Percentiles rank a stretch among this genome's conserved stretches.
Evolutionary conservation across 2,888 invertebrate genomes (phyloP).

Genomic region (Drosophila flavopinicola): DNA sequence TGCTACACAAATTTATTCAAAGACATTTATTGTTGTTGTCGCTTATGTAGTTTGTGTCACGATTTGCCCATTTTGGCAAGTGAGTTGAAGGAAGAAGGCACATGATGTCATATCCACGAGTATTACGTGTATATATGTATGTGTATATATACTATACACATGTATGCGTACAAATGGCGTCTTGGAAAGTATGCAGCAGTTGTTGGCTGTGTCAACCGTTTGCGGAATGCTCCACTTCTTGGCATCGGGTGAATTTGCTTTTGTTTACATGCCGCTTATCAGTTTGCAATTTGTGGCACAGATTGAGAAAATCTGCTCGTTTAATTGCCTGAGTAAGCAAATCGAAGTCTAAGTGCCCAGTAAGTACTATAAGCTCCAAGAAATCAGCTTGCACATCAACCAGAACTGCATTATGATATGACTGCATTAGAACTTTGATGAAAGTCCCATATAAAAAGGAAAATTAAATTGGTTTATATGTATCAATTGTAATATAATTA

Average conservation of each 20-base stretch:
- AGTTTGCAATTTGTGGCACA: constrained; percentile 14
- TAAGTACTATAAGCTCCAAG: background rate
- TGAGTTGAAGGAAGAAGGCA: constrained; percentile 42
- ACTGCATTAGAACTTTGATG: background rate
- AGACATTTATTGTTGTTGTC: constrained; percentile 63
- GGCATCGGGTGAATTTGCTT: constrained; percentile 5
- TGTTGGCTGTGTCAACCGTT: constrained; percentile 35
- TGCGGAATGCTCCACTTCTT: constrained; percentile 16
- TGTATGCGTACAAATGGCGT: constrained; percentile 12
- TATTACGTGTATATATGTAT: background rate
- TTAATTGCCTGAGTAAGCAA: constrained; percentile 39
- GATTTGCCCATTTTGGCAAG: constrained; percentile 56
- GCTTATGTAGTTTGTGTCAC: constrained; percentile 56
- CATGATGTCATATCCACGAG: constrained; percentile 56
- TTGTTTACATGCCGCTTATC: constrained; percentile 44
- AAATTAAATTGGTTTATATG: too few species aligned
- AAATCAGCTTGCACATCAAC: background rate
- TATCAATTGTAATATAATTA: too few species aligned
- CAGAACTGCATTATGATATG: constrained; percentile 8
- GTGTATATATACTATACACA: too few species aligned
- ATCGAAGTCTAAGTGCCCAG: constrained; percentile 6
- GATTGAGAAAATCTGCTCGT: constrained; percentile 15
- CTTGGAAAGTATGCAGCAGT: constrained; percentile 57
- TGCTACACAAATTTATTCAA: constrained; percentile 67
- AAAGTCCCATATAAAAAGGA: background rate